A percentile compares a stretch with the other conserved stretches of the same genome.
Evolutionary conservation across 2,888 invertebrate species (phyloP).

Genomic region (Protophormia terraenovae): DNA sequence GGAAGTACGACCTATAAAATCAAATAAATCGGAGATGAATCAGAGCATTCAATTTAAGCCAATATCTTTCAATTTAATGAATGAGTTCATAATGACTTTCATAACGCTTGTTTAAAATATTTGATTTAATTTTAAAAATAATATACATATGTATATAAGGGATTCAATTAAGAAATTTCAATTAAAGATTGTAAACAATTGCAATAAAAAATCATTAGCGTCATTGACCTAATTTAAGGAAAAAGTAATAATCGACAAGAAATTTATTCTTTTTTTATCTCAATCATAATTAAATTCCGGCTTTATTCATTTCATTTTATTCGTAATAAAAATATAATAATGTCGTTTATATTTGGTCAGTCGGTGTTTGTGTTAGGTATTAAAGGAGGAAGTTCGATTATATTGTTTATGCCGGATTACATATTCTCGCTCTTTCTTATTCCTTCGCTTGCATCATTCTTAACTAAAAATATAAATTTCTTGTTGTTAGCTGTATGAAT

Average conservation of each 20-base stretch:
- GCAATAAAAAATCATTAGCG: neutral
- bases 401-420: neutral
- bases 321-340: neutral
- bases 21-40: no score
- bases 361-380: no score
- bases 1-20: no score
- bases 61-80: no score
- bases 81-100: no score
- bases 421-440: neutral
- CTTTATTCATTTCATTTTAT: neutral
- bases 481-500: neutral
- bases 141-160: no score
- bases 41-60: no score
- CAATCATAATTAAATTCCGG: neutral
- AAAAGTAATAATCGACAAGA: neutral
- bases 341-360: neutral
- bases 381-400: neutral
- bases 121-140: no score
- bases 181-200: neutral
- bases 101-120: no score
- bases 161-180: neutral
- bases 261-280: neutral
- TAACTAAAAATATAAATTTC: no score
- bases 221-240: neutral
- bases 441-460: no score